These are phyloP conservation scores for Palaemon carinicauda DNA, from an alignment of 1,140 invertebrate genomes.

Conservation along the genomic window DNA sequence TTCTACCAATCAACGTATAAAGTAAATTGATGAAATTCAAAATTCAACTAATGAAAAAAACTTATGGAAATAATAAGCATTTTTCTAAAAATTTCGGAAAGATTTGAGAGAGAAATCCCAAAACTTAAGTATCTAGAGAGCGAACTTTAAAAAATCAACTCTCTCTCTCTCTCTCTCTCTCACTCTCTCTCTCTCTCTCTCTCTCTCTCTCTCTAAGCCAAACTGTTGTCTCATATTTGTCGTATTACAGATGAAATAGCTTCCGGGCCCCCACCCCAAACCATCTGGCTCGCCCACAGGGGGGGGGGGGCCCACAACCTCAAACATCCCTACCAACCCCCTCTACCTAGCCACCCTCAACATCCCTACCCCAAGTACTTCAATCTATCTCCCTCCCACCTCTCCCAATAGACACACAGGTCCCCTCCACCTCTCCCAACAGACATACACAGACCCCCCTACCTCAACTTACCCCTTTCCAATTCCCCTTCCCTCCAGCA, in stretches of 20 bases:
- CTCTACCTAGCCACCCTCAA: background rate
- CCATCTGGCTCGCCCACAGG: background rate
- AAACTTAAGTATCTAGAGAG: too few relatives aligned
- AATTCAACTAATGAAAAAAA: too few relatives aligned
- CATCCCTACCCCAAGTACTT: background rate
- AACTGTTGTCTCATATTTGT: background rate
- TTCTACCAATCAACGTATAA: too few relatives aligned
- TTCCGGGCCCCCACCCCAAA: background rate
- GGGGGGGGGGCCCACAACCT: too few relatives aligned
- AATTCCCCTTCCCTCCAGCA: background rate
- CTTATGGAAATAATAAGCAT: too few relatives aligned
- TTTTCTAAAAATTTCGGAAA: too few relatives aligned
- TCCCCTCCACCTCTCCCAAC: background rate
- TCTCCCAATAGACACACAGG: background rate
- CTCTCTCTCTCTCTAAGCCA: background rate
- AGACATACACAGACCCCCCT: background rate
- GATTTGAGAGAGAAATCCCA: too few relatives aligned
- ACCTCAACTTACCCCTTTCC: background rate
- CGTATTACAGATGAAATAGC: background rate
- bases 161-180: background rate
- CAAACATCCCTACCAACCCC: background rate
- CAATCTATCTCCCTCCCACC: background rate
- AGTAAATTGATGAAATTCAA: too few relatives aligned
- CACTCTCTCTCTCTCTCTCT: constrained; percentile 1
- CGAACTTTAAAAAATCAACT: too few relatives aligned